Base-by-base conservation (phyloP, 2,797 vertebrate species). In the Leuciscus waleckii region DNA sequence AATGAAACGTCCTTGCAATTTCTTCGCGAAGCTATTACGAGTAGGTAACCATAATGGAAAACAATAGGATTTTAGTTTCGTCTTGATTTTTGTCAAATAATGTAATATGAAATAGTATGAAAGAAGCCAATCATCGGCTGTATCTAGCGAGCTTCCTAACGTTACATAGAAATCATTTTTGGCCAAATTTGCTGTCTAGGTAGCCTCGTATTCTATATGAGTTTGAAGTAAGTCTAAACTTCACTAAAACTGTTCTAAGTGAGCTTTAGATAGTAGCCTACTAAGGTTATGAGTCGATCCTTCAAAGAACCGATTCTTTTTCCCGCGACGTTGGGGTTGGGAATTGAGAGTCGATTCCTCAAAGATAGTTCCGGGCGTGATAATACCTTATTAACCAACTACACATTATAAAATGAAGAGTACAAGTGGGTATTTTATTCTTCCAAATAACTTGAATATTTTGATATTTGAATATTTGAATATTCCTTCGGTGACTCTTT, bases 41-140 rank as follows among this genome's bases (percentile, higher is more conserved):
- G 46, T 83, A 94, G 94, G n/a, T 94, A 94, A 93, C 93, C 93
- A 75, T 93, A 91, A 95, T 93, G 89, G 71, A 82, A 82, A 89
- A 92, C 91, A 93, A 93, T 94, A 87, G 32, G 90, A 90, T 92
- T 90, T 58, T 23, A 17, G 13, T 23, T 69, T 13, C 19, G 1
- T 49, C 46, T 32, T 71, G 13, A 46, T 29, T 29, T 26, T 49
- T 37, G 67, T 41, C 19, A 39, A 35, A 69, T 8, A 37, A 69
- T 69, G 67, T 37, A 35, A 9, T 9, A 5, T 51, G 6, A 26
- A 46, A 46, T 51, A 11, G 26, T 6, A 8, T 13, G 35, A 11
- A 21, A 11, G 4, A 46, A 29, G 13, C 14, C 5, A 37, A 19
- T 8, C 65, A 17, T 16, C 43, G 43, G 43, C 43, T 19, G 16